Conservation (phyloP, 2,888 invertebrate species). For the Microplitis deprimator region DNA sequence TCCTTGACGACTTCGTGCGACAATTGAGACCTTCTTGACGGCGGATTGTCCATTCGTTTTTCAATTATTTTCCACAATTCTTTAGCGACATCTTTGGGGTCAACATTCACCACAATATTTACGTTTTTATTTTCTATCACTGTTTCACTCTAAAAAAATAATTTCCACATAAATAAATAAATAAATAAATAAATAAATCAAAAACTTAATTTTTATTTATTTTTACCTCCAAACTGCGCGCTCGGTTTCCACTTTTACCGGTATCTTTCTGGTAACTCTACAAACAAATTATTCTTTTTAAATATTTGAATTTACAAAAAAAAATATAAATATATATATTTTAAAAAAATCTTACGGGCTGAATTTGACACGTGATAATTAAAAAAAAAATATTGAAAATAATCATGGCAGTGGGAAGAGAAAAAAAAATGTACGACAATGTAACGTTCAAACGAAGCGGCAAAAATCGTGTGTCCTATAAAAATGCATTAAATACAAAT, state of each 20-base stretch:
- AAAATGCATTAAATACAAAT: constrained; percentile 31
- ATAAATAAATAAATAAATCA: not conserved
- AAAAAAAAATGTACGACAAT: not conserved
- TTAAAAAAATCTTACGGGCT: not conserved
- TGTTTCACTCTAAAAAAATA: constrained; percentile 41
- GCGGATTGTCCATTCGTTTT: constrained; percentile 42
- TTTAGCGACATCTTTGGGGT: constrained; percentile 54
- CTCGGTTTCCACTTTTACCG: too few species aligned
- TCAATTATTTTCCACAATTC: constrained; percentile 55
- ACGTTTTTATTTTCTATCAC: constrained; percentile 55
- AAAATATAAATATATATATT: not conserved
- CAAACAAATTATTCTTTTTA: not conserved
- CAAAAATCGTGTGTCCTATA: constrained; percentile 30
- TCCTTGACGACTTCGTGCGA: constrained; percentile 34
- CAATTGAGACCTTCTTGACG: constrained; percentile 20
- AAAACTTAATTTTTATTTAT: constrained; percentile 3
- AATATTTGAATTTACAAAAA: not conserved
- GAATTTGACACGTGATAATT: not conserved
- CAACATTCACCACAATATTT: constrained; percentile 55
- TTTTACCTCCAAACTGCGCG: not conserved
- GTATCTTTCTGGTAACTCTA: not conserved
- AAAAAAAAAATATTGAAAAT: constrained; percentile 17
- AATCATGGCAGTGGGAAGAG: constrained; percentile 25
- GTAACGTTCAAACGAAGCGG: constrained; percentile 13
- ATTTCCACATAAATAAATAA: not conserved